A percentile compares a stretch with the other conserved stretches of the same genome.
Evolutionary conservation across 2,888 invertebrate genomes (phyloP).

Genomic region (Cyaniris semiargus): DNA sequence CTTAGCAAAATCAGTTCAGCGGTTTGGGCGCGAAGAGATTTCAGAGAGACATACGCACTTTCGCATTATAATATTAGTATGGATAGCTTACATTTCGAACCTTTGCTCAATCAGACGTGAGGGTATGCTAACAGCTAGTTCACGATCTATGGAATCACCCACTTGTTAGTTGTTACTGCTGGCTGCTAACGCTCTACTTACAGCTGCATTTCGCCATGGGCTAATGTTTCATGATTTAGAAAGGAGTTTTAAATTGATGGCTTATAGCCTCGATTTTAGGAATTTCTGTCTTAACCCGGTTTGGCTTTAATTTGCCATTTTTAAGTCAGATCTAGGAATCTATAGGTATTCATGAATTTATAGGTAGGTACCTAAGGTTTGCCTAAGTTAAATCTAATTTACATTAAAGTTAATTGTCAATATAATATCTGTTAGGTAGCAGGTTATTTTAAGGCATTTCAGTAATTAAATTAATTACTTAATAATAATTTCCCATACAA

Average conservation of each 20-base stretch:
- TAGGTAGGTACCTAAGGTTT: no score
- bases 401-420: no score
- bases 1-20: no score
- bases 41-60: no score
- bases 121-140: background rate
- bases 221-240: conserved; percentile 7
- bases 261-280: background rate
- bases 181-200: conserved; percentile 6
- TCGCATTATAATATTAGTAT: no score
- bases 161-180: conserved; percentile 4
- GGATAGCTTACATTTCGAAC: background rate
- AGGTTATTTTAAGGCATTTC: no score
- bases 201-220: conserved; percentile 7
- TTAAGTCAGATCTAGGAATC: background rate
- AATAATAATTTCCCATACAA: no score
- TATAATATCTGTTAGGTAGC: no score
- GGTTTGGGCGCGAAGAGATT: no score
- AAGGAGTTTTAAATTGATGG: conserved; percentile 4
- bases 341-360: no score
- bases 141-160: background rate
- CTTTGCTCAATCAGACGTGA: background rate
- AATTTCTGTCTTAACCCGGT: background rate
- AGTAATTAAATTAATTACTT: no score
- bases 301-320: background rate
- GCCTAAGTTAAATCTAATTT: no score